phyloP scores from a whole-genome alignment of 2,113 vertebrate genomes.

The Anhinga anhinga region DNA sequence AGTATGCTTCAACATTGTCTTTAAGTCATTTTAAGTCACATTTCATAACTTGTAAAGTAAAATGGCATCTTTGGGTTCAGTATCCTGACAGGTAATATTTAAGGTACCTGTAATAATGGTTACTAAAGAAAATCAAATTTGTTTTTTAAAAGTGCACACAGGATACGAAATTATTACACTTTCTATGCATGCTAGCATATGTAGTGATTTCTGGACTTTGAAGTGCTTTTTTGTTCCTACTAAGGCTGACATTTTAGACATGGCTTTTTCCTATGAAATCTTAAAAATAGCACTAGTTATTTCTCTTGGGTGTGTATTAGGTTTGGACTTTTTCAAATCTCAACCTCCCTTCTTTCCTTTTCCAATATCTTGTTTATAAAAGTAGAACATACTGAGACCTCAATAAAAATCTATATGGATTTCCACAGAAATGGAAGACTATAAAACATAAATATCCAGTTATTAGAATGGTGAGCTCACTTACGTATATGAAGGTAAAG shows the following conservation, averaged over 20 bases:
- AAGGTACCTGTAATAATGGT: background rate
- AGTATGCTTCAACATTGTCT: background rate
- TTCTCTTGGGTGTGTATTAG: background rate
- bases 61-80: background rate
- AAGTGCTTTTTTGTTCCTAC: background rate
- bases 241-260: background rate
- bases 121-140: background rate
- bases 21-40: background rate
- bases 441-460: background rate
- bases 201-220: background rate
- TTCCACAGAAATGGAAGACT: background rate
- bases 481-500: background rate
- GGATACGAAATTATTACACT: background rate
- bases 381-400: background rate
- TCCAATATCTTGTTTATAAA: background rate
- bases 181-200: background rate
- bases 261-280: background rate
- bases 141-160: background rate
- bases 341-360: background rate
- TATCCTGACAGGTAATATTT: background rate
- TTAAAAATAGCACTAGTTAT: background rate
- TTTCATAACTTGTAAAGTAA: background rate
- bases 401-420: background rate
- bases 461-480: background rate
- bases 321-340: background rate